Base-by-base conservation (phyloP, 2,797 vertebrate species). In the Parambassis ranga region DNA sequence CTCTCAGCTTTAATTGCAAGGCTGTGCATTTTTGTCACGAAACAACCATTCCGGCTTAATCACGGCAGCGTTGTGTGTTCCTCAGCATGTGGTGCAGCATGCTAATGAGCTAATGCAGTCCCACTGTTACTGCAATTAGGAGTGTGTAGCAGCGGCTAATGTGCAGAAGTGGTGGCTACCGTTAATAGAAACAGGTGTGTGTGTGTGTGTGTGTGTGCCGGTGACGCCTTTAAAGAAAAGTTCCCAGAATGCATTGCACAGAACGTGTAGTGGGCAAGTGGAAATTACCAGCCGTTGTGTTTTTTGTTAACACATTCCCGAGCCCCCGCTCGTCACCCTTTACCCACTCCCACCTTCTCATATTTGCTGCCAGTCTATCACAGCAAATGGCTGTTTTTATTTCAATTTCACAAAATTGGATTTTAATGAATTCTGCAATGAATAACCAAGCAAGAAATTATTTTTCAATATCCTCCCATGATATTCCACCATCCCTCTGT, bases 51-150 rank as follows among this genome's bases (percentile, higher is more conserved):
- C 39, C 55, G 38, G 27, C 58, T 73, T 79, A 80, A 87, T 86
- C 75, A 79, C 81, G 48, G 64, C 79, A 55, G 68, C 11, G 31
- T 61, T 81, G 66, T 88, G 68, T 88, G 77, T 85, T 86, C 73
- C 44, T 9, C 36, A 52, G 73, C 43, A 48, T 24, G 56, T 86
- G 81, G 75, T 71, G 42, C 56, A 46, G 90, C 81, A 89, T 91
- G 83, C 80, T 88, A 86, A 91, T 89, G 70, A 90, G 84, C 77
- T 85, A 65, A 83, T 88, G 83, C 77, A 77, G 83, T 66, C 77
- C 80, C 62, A 57, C 81, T 75, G 81, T 88, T 79, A 63, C 63
- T 70, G 78, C 82, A 89, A 87, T 91, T 89, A 90, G 73, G 69
- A 81, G 65, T 32, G 70, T 71, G 70, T 74, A 65, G n/a, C 56